phyloP scores from a whole-genome alignment of 2,888 invertebrate species.

The Drosophila gaucha region DNA sequence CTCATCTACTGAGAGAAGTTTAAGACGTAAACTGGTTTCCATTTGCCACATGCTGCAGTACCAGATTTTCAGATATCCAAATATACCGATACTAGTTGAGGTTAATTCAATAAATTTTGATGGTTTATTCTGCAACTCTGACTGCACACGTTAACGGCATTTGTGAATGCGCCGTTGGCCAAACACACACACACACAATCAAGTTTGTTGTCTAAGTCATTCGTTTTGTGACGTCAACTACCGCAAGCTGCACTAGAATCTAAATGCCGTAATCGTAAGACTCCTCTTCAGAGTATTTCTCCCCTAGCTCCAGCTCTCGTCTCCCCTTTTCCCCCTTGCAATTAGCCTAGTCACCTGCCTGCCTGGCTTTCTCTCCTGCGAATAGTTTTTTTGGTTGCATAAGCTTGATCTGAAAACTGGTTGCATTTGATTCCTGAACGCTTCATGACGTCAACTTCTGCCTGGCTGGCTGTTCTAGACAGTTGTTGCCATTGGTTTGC shows the following conservation, averaged over 20 bases:
- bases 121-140: conserved; percentile 16
- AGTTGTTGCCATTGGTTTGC: conserved; percentile 15
- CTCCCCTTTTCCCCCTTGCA: not conserved
- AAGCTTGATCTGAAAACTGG: conserved; percentile 32
- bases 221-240: conserved; percentile 74
- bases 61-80: conserved; percentile 22
- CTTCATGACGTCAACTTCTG: conserved; percentile 41
- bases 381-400: conserved; percentile 42
- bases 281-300: too few species aligned
- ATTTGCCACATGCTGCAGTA: conserved; percentile 23
- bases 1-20: not conserved
- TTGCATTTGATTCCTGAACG: conserved; percentile 20
- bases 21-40: not conserved
- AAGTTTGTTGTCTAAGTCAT: conserved; percentile 64
- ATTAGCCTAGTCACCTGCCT: conserved; percentile 9
- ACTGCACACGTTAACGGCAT: conserved; percentile 41
- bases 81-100: conserved; percentile 14
- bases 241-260: conserved; percentile 75
- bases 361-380: conserved; percentile 31
- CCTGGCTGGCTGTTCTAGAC: conserved; percentile 34
- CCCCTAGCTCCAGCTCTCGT: not conserved
- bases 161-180: conserved; percentile 31
- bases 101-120: conserved; percentile 34
- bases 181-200: conserved; percentile 18
- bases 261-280: conserved; percentile 30